Evolutionary conservation across 2,888 invertebrate genomes (phyloP).

Genomic region (Adelognathus sp.): DNA sequence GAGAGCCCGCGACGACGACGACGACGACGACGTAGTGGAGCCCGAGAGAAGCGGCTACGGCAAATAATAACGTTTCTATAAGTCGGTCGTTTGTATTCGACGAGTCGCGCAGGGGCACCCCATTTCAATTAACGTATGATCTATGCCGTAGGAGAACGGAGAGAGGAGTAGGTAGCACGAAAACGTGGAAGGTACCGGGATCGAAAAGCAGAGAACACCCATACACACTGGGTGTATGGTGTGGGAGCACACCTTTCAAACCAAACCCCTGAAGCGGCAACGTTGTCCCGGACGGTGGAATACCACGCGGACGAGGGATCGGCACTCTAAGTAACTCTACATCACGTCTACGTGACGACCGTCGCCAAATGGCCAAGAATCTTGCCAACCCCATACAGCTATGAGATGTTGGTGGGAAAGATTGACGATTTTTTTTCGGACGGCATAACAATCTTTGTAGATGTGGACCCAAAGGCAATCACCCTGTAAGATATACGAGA

Average conservation of each 20-base stretch:
- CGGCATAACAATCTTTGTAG: neutral
- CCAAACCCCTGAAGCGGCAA: slow-evolving; percentile 68
- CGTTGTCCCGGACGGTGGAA: slow-evolving; percentile 56
- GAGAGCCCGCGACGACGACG: slow-evolving; percentile 27
- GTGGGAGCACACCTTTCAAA: slow-evolving; percentile 73
- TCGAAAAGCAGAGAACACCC: slow-evolving; percentile 43
- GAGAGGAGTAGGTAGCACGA: slow-evolving; percentile 25
- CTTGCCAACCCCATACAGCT: neutral
- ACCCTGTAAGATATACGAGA: too few species aligned
- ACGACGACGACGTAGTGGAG: slow-evolving; percentile 19
- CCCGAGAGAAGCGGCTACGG: slow-evolving; percentile 55
- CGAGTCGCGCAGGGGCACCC: slow-evolving; percentile 76
- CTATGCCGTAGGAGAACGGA: slow-evolving; percentile 77
- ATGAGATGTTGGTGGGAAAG: neutral
- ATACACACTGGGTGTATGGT: slow-evolving; percentile 16
- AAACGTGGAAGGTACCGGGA: slow-evolving; percentile 42
- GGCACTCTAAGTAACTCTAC: slow-evolving; percentile 80
- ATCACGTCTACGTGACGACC: slow-evolving; percentile 80
- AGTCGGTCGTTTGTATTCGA: slow-evolving; percentile 81
- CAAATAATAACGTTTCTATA: slow-evolving; percentile 81
- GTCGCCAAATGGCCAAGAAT: slow-evolving; percentile 21
- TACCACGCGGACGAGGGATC: slow-evolving; percentile 76
- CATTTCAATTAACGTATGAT: slow-evolving; percentile 82
- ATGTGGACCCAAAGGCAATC: neutral
- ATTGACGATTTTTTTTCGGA: neutral